Percentiles rank a stretch among this genome's conserved stretches.
phyloP scores from a whole-genome alignment of 2,113 vertebrate genomes.

The Dasyprocta punctata region DNA sequence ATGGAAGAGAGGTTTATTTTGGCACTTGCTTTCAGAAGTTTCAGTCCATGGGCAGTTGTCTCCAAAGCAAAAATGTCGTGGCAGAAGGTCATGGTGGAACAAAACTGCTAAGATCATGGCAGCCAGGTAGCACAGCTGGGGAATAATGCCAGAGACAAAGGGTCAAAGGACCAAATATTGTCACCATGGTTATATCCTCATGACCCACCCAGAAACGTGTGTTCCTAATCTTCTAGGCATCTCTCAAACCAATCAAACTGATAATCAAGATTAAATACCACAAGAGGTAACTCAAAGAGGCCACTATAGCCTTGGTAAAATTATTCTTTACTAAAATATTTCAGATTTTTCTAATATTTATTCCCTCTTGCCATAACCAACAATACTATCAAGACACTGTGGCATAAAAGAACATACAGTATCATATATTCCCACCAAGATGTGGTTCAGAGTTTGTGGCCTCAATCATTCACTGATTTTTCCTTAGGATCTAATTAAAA shows the following conservation, averaged over 20 bases:
- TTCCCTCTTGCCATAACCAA: conserved; percentile 29
- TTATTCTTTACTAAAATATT: neutral
- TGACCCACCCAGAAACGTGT: neutral
- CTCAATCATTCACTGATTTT: neutral
- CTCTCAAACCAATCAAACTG: neutral
- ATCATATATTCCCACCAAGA: neutral
- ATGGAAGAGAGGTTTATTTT: neutral
- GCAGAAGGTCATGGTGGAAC: neutral
- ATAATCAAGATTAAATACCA: neutral
- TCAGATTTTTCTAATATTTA: neutral
- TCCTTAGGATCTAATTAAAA: neutral
- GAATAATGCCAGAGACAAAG: neutral
- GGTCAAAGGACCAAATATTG: neutral
- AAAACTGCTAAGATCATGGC: neutral
- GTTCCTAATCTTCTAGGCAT: neutral
- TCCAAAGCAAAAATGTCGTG: neutral
- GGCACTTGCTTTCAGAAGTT: neutral
- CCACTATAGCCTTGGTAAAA: neutral
- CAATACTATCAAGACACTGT: neutral
- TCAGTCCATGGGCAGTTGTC: neutral
- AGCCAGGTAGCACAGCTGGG: neutral
- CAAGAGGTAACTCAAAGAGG: neutral
- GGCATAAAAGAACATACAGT: neutral
- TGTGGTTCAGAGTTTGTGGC: neutral
- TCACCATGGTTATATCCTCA: neutral